Evolutionary conservation across 2,888 invertebrate genomes (phyloP).

Genomic region (Cosmia pyralina): DNA sequence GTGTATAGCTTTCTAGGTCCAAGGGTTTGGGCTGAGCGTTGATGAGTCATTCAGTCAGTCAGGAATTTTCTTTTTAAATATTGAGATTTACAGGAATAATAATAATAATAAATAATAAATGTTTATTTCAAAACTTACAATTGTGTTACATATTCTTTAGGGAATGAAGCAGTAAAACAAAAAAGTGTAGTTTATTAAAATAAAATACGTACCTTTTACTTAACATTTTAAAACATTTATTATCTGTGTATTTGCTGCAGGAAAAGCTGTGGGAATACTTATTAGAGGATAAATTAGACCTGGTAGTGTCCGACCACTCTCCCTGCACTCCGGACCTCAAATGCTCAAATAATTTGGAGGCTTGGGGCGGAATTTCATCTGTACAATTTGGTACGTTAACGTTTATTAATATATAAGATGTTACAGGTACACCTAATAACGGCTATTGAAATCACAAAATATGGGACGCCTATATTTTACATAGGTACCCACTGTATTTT

Average conservation of each 20-base stretch:
- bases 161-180: neutral
- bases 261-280: slow-evolving; percentile 92
- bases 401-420: neutral
- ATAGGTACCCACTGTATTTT: neutral
- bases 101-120: no score
- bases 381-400: slow-evolving; percentile 91
- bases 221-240: neutral
- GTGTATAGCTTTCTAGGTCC: no score
- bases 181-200: neutral
- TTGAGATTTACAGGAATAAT: neutral
- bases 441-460: neutral
- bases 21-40: no score
- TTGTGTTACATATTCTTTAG: no score
- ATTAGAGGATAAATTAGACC: slow-evolving; percentile 89
- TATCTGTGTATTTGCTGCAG: slow-evolving; percentile 72
- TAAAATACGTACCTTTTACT: no score
- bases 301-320: slow-evolving; percentile 93
- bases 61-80: no score
- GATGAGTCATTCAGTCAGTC: no score
- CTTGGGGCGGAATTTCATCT: slow-evolving; percentile 94
- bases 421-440: neutral
- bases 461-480: neutral
- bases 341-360: slow-evolving; percentile 91
- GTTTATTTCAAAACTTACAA: no score
- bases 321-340: slow-evolving; percentile 92